Base-by-base conservation (phyloP, 2,797 vertebrate genomes). In the Microctenopoma lineatum region DNA sequence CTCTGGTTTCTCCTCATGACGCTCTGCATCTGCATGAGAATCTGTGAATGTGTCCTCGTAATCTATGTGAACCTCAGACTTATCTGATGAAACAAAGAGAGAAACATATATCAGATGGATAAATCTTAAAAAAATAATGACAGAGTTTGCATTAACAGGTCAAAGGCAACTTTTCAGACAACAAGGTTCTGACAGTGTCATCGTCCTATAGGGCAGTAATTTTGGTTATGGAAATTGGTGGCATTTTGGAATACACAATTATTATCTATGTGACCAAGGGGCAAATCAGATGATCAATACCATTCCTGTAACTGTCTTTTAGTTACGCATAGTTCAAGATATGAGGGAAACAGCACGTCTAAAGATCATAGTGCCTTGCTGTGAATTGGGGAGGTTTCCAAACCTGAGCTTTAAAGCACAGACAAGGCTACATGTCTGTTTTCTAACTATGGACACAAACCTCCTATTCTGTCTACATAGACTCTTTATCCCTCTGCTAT, bases 31-130 rank as follows among this genome's bases (percentile, higher is more conserved):
- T n/a, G 67, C 66, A 0, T 89, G 92, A 59, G 94, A 95, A 41
- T 96, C 95, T 0, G 95, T 91, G 67, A 98, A 96, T 75, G 95
- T 95, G 76, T 97, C 96, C 83, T 98, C 96, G 12, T 97, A 98
- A 90, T 99, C 96, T 36, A 97, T 80, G 9, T 95, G 96, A 38
- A 91, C 77, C 75, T 96, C 95, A 0, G 94, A 87, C 70, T 94
- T 92, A 87, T 94, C 97, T 98, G 90, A 65, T 89, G 55, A 58
- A 66, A 81, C 26, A 80, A 18, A 79, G 36, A 62, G n/a, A 55
- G 16, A 5, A 77, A 48, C 7, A 63, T 42, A 5, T 26, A 68
- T 32, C 39, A 14, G 2, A 0, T 26, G 9, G 42, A 65, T 4
- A 42, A 13, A 36, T 51, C 11, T n/a, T 59, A 52, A 27, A 21